These are phyloP conservation scores for Polyommatus icarus DNA, from an alignment of 2,888 invertebrate genomes.

Conservation along the genomic window DNA sequence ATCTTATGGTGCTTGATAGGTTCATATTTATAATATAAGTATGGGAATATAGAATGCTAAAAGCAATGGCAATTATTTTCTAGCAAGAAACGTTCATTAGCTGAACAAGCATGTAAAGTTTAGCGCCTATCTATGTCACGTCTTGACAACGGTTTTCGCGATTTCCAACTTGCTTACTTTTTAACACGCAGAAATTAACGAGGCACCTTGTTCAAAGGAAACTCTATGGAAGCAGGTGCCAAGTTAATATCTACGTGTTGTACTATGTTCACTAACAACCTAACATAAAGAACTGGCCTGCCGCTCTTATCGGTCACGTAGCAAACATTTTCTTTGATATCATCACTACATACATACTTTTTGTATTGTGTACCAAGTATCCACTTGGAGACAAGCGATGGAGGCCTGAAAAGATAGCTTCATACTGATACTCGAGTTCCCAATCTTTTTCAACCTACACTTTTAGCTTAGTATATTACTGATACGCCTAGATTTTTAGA, in stretches of 20 bases:
- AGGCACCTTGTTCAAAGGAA: no score
- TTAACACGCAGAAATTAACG: no score
- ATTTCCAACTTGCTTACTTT: not conserved
- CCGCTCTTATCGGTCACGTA: not conserved
- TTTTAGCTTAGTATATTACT: no score
- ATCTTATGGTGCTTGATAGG: no score
- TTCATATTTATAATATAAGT: no score
- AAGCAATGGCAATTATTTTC: no score
- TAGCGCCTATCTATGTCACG: not conserved
- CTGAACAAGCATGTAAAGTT: not conserved
- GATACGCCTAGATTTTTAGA: no score
- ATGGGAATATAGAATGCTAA: no score
- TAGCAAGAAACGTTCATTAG: not conserved
- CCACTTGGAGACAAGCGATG: not conserved
- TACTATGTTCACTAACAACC: not conserved
- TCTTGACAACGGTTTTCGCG: not conserved
- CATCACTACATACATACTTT: no score
- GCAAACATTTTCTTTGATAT: not conserved
- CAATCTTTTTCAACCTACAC: no score
- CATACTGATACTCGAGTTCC: not conserved
- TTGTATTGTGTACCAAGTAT: not conserved
- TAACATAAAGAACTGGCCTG: not conserved
- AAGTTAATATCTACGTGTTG: not conserved
- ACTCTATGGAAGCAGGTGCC: not conserved
- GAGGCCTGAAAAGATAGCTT: not conserved